A percentile compares a stretch with the other conserved stretches of the same genome.
phyloP scores from a whole-genome alignment of 1,140 invertebrate genomes.

The Hirudo medicinalis region DNA sequence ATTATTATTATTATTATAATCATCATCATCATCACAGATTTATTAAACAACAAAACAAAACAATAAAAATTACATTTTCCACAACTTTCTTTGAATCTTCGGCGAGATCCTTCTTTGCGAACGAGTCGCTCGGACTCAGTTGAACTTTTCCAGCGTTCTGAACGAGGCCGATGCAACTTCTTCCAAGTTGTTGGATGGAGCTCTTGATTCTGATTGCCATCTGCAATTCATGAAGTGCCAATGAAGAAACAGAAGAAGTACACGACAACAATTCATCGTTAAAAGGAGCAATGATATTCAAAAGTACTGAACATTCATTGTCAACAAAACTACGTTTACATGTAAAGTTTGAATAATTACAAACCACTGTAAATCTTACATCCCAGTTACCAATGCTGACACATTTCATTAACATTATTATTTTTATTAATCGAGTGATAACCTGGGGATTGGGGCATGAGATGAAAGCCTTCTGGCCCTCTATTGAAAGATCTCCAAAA shows the following conservation, averaged over 20 bases:
- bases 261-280: too few relatives aligned
- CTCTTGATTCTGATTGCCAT: slow-evolving; percentile 58
- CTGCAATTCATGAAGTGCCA: too few relatives aligned
- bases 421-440: background rate
- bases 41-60: background rate
- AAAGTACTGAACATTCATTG: too few relatives aligned
- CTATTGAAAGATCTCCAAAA: slow-evolving; percentile 70
- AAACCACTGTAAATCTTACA: too few relatives aligned
- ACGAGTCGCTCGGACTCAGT: slow-evolving; percentile 55
- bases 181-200: slow-evolving; percentile 71
- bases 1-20: too few relatives aligned
- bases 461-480: slow-evolving; percentile 73
- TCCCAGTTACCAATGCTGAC: too few relatives aligned
- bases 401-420: too few relatives aligned
- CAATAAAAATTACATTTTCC: slow-evolving; percentile 56
- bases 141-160: slow-evolving; percentile 64
- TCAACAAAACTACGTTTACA: too few relatives aligned
- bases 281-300: too few relatives aligned
- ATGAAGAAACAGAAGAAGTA: too few relatives aligned
- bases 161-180: slow-evolving; percentile 62
- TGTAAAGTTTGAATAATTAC: too few relatives aligned
- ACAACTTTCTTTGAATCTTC: slow-evolving; percentile 66
- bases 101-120: slow-evolving; percentile 63
- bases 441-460: slow-evolving; percentile 68
- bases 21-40: background rate